These are phyloP conservation scores for Hiodon alosoides DNA, from an alignment of 2,113 vertebrate species.

Conservation along the genomic window DNA sequence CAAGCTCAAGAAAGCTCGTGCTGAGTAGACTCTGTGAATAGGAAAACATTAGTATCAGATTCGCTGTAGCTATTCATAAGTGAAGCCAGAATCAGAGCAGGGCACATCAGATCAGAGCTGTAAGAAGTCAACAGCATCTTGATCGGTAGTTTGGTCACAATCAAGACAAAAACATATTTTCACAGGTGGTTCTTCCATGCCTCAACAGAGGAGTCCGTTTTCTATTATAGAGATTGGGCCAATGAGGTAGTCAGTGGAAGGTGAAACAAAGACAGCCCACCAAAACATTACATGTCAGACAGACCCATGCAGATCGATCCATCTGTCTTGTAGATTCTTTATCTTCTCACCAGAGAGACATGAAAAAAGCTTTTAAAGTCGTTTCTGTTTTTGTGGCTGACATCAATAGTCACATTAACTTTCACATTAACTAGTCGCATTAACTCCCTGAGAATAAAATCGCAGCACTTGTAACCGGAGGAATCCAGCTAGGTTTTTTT, in stretches of 20 bases:
- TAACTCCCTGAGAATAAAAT: no score
- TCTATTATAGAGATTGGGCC: not conserved
- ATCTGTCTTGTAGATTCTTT: slow-evolving; percentile 16
- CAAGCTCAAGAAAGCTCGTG: no score
- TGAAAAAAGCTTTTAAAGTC: not conserved
- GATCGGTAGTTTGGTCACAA: no score
- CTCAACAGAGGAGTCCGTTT: not conserved
- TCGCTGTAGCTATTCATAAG: no score
- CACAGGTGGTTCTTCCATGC: not conserved
- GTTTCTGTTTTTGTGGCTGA: not conserved
- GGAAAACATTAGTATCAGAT: no score
- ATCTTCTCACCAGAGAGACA: not conserved
- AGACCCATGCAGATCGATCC: slow-evolving; percentile 5
- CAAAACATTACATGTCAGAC: slow-evolving; percentile 12
- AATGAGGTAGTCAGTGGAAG: not conserved
- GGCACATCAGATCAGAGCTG: no score
- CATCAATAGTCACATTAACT: slow-evolving; percentile 2
- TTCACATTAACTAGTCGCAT: no score
- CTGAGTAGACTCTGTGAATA: no score
- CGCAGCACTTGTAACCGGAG: not conserved
- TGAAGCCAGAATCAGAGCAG: no score
- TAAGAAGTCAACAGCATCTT: no score
- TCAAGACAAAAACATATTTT: not conserved
- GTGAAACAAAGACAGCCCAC: not conserved
- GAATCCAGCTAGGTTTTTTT: not conserved